These are phyloP conservation scores for Emys orbicularis DNA, from an alignment of 2,797 vertebrate species.

Conservation along the genomic window DNA sequence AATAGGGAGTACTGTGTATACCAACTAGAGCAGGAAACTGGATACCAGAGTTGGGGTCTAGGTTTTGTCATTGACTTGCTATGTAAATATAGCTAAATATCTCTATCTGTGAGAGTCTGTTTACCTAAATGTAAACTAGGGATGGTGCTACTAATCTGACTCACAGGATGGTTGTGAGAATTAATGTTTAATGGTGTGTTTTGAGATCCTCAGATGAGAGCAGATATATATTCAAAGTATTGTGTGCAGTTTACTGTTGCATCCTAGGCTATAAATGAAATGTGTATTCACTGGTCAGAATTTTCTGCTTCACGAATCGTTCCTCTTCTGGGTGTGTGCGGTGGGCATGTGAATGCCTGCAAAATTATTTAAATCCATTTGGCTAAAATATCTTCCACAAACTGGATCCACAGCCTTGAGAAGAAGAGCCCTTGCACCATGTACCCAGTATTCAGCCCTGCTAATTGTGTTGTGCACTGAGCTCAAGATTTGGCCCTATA, in stretches of 20 bases:
- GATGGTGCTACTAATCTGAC: not conserved
- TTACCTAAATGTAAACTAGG: not conserved
- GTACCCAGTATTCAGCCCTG: not conserved
- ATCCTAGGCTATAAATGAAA: not conserved
- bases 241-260: not conserved
- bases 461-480: not conserved
- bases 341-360: not conserved
- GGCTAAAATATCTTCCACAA: not conserved
- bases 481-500: not conserved
- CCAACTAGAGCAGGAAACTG: not conserved
- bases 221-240: not conserved
- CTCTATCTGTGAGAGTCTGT: not conserved
- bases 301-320: not conserved
- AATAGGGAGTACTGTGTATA: not conserved
- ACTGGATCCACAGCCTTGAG: not conserved
- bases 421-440: not conserved
- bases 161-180: not conserved
- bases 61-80: too few relatives aligned
- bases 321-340: not conserved
- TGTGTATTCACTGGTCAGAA: not conserved
- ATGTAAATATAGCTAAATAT: too few relatives aligned
- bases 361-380: not conserved
- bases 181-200: not conserved
- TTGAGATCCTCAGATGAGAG: not conserved
- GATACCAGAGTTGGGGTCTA: too few relatives aligned